Conservation (phyloP, 1,140 invertebrate species). For the Catajapyx aquilonaris region DNA sequence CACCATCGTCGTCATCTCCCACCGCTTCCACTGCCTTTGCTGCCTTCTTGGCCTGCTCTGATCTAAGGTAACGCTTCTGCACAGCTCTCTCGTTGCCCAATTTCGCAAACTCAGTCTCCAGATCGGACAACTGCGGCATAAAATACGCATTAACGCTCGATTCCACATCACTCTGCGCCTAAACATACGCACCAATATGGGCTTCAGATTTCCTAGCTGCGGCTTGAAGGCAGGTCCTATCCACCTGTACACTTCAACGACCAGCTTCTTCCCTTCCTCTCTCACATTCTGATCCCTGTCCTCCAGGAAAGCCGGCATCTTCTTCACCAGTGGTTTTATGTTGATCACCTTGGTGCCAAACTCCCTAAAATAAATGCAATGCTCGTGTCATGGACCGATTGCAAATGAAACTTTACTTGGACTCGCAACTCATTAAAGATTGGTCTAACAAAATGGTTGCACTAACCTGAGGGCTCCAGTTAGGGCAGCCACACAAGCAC, state of each 20-base stretch:
- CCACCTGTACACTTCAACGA: slow-evolving; percentile 85
- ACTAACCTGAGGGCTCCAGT: slow-evolving; percentile 45
- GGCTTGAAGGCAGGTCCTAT: slow-evolving; percentile 68
- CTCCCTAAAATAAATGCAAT: slow-evolving; percentile 28
- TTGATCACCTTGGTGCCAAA: slow-evolving; percentile 83
- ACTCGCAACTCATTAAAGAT: slow-evolving; percentile 2
- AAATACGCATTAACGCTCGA: slow-evolving; percentile 2
- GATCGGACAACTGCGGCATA: slow-evolving; percentile 43
- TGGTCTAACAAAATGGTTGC: neutral
- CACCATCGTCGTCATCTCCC: slow-evolving; percentile 29
- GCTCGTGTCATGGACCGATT: too few relatives aligned
- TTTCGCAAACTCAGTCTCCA: slow-evolving; percentile 74
- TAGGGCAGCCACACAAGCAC: slow-evolving; percentile 55
- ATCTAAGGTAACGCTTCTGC: slow-evolving; percentile 61
- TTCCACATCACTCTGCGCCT: neutral
- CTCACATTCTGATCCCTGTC: slow-evolving; percentile 81
- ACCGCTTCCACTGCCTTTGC: slow-evolving; percentile 31
- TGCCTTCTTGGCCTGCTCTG: slow-evolving; percentile 63
- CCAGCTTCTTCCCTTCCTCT: slow-evolving; percentile 72
- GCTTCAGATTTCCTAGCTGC: slow-evolving; percentile 65
- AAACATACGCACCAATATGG: slow-evolving; percentile 35
- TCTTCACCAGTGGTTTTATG: slow-evolving; percentile 75
- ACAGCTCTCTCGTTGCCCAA: slow-evolving; percentile 41
- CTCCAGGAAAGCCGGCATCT: slow-evolving; percentile 58
- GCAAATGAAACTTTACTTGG: neutral